Percentiles rank a stretch among this genome's conserved stretches.
Conservation (phyloP, 2,888 invertebrate genomes). For the Ochlodes sylvanus region DNA sequence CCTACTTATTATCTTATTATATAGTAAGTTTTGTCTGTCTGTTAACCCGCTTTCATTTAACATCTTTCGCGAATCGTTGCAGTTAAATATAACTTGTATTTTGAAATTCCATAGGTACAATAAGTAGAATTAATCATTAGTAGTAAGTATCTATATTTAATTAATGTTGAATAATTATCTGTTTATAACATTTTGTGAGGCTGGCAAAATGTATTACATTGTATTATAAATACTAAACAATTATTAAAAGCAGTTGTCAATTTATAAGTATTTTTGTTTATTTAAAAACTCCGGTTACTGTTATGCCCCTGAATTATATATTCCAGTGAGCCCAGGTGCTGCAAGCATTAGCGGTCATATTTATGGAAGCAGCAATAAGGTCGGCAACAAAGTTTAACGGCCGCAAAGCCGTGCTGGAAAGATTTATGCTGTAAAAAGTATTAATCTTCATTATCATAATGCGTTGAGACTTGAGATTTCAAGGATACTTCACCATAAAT, state of each 20-base stretch:
- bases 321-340: background rate
- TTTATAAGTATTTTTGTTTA: conserved; percentile 51
- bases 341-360: background rate
- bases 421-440: background rate
- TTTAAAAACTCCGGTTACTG: conserved; percentile 35
- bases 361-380: background rate
- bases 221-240: conserved; percentile 53
- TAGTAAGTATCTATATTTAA: conserved; percentile 3
- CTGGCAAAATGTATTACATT: conserved; percentile 74
- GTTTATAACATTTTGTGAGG: conserved; percentile 69
- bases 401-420: background rate
- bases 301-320: background rate
- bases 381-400: background rate
- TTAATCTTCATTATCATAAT: background rate
- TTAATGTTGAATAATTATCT: conserved; percentile 30
- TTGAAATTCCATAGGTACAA: conserved; percentile 4
- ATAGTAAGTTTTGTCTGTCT: too few species aligned
- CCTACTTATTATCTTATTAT: too few species aligned
- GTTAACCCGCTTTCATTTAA: background rate
- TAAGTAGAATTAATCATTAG: background rate
- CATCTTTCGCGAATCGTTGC: background rate
- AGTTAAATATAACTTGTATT: background rate
- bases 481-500: too few species aligned
- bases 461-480: too few species aligned
- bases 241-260: conserved; percentile 78